These are phyloP conservation scores for Tipula lateralis DNA, from an alignment of 2,888 invertebrate genomes.

Conservation along the genomic window DNA sequence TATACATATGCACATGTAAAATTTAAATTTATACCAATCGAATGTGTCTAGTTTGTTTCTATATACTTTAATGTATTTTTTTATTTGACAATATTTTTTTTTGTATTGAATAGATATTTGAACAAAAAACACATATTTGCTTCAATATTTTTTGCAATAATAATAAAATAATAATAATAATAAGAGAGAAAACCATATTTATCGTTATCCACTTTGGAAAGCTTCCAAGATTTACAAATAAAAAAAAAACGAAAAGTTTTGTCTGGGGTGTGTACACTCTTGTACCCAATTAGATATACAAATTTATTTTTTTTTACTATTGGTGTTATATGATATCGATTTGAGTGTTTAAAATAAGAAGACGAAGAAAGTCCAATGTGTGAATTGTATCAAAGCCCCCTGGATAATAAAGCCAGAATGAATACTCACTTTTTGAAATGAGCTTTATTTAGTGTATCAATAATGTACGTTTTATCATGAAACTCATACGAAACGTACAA, in stretches of 20 bases:
- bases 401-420: no score
- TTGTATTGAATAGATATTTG: background rate
- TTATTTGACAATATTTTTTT: no score
- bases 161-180: conserved; percentile 4
- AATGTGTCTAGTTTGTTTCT: background rate
- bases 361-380: background rate
- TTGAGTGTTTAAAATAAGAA: no score
- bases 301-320: background rate
- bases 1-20: background rate
- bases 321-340: background rate
- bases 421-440: no score
- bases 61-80: conserved; percentile 3
- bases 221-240: background rate
- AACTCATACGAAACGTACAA: no score
- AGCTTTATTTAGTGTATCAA: no score
- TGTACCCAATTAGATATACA: background rate
- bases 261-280: background rate
- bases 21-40: background rate
- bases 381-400: no score
- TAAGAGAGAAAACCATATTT: background rate
- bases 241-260: background rate
- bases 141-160: background rate
- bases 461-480: no score
- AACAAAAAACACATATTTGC: background rate
- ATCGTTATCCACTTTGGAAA: background rate